Conservation (phyloP, 2,113 vertebrate species). For the Lanius ludovicianus region DNA sequence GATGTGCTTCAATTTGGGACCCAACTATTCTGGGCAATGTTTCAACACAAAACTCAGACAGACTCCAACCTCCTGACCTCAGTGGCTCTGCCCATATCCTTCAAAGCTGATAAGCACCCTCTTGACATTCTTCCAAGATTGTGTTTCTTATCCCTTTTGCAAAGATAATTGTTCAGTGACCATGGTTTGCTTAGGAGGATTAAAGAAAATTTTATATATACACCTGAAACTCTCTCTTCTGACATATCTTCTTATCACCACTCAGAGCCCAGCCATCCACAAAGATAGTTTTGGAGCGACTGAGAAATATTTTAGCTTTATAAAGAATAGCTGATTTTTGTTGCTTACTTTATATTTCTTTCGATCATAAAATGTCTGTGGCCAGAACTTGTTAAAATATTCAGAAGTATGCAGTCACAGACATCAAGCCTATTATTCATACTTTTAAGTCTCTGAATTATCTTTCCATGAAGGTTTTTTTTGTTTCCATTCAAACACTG, state of each 20-base stretch:
- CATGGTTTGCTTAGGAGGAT: background rate
- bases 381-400: background rate
- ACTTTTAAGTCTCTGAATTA: background rate
- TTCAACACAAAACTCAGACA: background rate
- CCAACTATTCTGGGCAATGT: background rate
- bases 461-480: background rate
- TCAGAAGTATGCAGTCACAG: background rate
- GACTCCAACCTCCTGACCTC: background rate
- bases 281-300: background rate
- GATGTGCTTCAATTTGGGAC: background rate
- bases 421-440: background rate
- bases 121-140: background rate
- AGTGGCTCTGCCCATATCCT: background rate
- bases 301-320: background rate
- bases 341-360: background rate
- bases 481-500: constrained; percentile 3
- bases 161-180: background rate
- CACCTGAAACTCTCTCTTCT: background rate
- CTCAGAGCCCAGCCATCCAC: background rate
- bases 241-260: background rate
- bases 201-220: background rate
- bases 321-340: background rate
- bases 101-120: background rate
- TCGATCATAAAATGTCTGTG: background rate
- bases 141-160: background rate